These are phyloP conservation scores for Gadopsis bispinosus DNA, from an alignment of 2,797 vertebrate species.

Conservation along the genomic window DNA sequence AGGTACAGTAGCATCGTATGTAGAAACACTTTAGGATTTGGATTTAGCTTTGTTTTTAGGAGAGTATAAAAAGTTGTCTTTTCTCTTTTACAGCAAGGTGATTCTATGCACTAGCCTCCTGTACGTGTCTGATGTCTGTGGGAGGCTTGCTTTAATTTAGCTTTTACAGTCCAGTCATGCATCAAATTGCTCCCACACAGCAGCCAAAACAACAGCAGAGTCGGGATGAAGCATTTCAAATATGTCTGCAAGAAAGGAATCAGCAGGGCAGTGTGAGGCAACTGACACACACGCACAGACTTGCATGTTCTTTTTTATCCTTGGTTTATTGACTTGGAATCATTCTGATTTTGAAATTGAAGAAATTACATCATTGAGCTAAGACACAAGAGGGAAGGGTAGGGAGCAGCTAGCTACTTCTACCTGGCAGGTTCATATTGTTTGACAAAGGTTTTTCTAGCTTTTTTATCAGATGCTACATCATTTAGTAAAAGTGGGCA, in stretches of 20 bases:
- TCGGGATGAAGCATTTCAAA: slow-evolving; percentile 73
- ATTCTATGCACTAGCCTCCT: not conserved
- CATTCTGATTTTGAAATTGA: slow-evolving; percentile 13
- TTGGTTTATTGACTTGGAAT: slow-evolving; percentile 2
- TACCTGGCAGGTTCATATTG: not conserved
- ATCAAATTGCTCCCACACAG: slow-evolving; percentile 59
- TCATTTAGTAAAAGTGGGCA: not conserved
- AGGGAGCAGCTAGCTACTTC: not conserved
- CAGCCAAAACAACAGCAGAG: slow-evolving; percentile 71
- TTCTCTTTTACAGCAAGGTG: not conserved
- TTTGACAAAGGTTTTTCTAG: not conserved
- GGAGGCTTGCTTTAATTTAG: slow-evolving; percentile 41
- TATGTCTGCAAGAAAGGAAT: slow-evolving; percentile 67
- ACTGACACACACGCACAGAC: slow-evolving; percentile 51
- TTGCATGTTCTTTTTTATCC: slow-evolving; percentile 40
- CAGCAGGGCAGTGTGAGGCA: slow-evolving; percentile 44
- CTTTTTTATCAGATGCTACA: not conserved
- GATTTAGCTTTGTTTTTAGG: not conserved
- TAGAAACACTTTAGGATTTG: slow-evolving; percentile 16
- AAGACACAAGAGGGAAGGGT: not conserved
- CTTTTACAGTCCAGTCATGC: slow-evolving; percentile 75
- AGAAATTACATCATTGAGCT: not conserved
- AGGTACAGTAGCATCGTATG: slow-evolving; percentile 10
- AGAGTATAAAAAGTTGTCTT: not conserved
- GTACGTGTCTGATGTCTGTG: slow-evolving; percentile 8